Evolutionary conservation across 2,888 invertebrate species (phyloP), one percentile per base, ranked within the genome.

Genomic region (Chesias legatella): DNA sequence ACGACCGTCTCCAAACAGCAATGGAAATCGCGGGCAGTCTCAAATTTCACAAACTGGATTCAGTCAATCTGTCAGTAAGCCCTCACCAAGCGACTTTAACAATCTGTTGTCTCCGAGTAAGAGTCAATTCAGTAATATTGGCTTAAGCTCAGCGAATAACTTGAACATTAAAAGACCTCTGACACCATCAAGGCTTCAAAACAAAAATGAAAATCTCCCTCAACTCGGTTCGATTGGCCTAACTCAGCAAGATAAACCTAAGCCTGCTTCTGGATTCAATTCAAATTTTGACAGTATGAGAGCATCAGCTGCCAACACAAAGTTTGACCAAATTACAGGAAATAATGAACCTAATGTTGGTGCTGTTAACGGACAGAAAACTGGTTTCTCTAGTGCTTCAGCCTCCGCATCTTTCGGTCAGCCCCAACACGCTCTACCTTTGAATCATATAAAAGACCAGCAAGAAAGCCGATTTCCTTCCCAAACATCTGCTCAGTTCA

Each of bases 161-260:
- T 22, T 33, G 0, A 43, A 41, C 29, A 3, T 17, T 3, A 10
- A 20, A 9, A 27, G 43, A 2, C 20, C 50, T 17, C 40, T 41
- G 8, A 6, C 38, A 22, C 30, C 34, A 3, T 21, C 22, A 3
- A 41, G 37, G 25, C 51, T 60, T 47, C 64, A 51, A 27, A 41
- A 58, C 24, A 63, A 53, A 4, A 69, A 64, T 42, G 67, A 72
- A 30, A 69, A 71, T 29, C 55, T 67, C 24, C 67, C 72, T 20
- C 73, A 73, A 10, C 31, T 50, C n/a, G 53, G 39, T 13, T 37
- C 32, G 21, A 53, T 49, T 23, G 48, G 49, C 10, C 59, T 48
- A 29, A 27, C 40, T 6, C 33, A 45, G 6, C 7, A 28, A 3
- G 27, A 24, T 2, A 48, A 33, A 30, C 27, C 43, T 17, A 41